Evolutionary conservation across 2,888 invertebrate genomes (phyloP), one percentile per base, ranked within the genome.

Genomic region (Lypha dubia): DNA sequence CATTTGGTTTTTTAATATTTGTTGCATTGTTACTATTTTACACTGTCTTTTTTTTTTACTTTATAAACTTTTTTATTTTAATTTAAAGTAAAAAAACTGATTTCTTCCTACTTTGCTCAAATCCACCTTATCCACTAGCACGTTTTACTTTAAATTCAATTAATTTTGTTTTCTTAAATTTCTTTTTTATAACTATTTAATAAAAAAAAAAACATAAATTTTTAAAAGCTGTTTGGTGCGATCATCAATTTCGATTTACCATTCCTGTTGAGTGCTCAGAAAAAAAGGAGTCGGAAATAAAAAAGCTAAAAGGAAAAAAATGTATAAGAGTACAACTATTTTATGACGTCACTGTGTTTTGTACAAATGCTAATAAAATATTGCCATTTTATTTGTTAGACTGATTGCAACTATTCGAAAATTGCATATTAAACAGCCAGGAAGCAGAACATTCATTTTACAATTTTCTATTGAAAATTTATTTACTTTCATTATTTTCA

Each of bases 261-360:
- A 24, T 68, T 35, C 8, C 38, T 41, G 9, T n/a, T 53, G 24
- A 56, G 24, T 49, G 20, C 28, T 24, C 41, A 41, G 24, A 32
- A 56, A n/a, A n/a, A n/a, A 44, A 41, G 41, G 1, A 22, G 24
- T 15, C 20, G 20, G 17, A 44, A 6, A 38, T 5, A 35, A 17
- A 62, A 24, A 44, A 24, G 35, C 13, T 46, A 17, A 4, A 1
- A 1, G 15, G 58, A 22, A n/a, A n/a, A 20, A 67, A 67, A 46
- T 67, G 62, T 77, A 67, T n/a, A n/a, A n/a, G n/a, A n/a, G n/a
- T n/a, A n/a, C 65, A 68, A 60, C 15, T 44, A 11, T 77, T 77
- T 77, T 73, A 77, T 62, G 51, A 58, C n/a, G n/a, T n/a, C 44
- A 67, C 17, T 60, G 28, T 56, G 62, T 62, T 35, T 41, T 22